Evolutionary conservation across 2,888 invertebrate species (phyloP).

Genomic region (Nipponacmea schrenckii): DNA sequence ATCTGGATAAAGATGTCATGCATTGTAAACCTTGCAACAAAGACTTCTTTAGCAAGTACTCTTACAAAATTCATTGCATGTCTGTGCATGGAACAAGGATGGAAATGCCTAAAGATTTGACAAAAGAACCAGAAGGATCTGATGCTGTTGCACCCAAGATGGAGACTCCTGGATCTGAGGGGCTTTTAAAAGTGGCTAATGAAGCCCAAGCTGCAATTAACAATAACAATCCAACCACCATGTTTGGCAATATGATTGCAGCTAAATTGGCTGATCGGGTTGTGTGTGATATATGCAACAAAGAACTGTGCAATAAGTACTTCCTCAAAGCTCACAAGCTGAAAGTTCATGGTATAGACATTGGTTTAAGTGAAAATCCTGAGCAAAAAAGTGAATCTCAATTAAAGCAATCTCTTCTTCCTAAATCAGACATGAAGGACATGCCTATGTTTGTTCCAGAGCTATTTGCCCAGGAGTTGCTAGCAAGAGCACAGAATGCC

Average conservation of each 20-base stretch:
- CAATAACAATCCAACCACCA: slow-evolving; percentile 44
- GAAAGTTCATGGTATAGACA: slow-evolving; percentile 81
- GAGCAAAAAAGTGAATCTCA: slow-evolving; percentile 6
- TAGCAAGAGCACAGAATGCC: slow-evolving; percentile 30
- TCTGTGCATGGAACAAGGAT: slow-evolving; percentile 59
- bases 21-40: slow-evolving; percentile 71
- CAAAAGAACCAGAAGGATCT: slow-evolving; percentile 14
- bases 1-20: slow-evolving; percentile 36
- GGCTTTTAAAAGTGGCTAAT: slow-evolving; percentile 33
- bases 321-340: slow-evolving; percentile 99
- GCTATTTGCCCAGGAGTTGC: slow-evolving; percentile 32
- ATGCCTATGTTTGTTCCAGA: slow-evolving; percentile 32
- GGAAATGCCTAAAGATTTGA: slow-evolving; percentile 32
- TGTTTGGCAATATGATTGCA: slow-evolving; percentile 66
- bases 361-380: slow-evolving; percentile 24
- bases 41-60: slow-evolving; percentile 91
- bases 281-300: slow-evolving; percentile 93
- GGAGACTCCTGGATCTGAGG: slow-evolving; percentile 28
- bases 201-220: slow-evolving; percentile 21
- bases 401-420: slow-evolving; percentile 23
- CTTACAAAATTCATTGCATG: slow-evolving; percentile 62
- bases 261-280: slow-evolving; percentile 67
- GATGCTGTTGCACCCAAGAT: slow-evolving; percentile 28
- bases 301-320: slow-evolving; percentile 98
- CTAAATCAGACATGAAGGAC: slow-evolving; percentile 31